These are phyloP conservation scores for Thaumetopoea pityocampa DNA, from an alignment of 1,140 invertebrate species.

Conservation along the genomic window DNA sequence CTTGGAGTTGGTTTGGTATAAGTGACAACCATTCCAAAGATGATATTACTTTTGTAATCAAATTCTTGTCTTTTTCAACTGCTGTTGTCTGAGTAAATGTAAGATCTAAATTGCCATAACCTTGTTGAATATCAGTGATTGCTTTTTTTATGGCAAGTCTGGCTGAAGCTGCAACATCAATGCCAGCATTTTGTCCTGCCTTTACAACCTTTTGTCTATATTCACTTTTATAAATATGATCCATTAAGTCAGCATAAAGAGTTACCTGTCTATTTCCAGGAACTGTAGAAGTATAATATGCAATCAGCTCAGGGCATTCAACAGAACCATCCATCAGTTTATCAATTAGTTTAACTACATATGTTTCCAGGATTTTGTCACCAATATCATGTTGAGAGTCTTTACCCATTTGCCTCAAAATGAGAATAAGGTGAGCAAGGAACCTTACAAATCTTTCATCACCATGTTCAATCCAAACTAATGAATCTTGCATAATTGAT, in stretches of 20 bases:
- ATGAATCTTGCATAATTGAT: slow-evolving; percentile 64
- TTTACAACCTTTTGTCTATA: slow-evolving; percentile 72
- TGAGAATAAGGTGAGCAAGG: slow-evolving; percentile 89
- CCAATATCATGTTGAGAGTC: slow-evolving; percentile 80
- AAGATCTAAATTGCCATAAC: slow-evolving; percentile 59
- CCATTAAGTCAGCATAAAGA: slow-evolving; percentile 88
- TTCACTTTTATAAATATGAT: slow-evolving; percentile 80
- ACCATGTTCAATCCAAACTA: slow-evolving; percentile 50
- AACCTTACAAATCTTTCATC: slow-evolving; percentile 84
- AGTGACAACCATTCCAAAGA: slow-evolving; percentile 93
- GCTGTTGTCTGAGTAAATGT: slow-evolving; percentile 53
- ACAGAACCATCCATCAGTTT: slow-evolving; percentile 77
- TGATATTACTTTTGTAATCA: slow-evolving; percentile 79
- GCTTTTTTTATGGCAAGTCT: slow-evolving; percentile 89
- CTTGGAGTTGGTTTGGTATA: slow-evolving; percentile 85
- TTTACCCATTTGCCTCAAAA: slow-evolving; percentile 87
- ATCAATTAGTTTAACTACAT: slow-evolving; percentile 82
- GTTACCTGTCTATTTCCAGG: slow-evolving; percentile 82
- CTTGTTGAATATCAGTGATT: slow-evolving; percentile 67
- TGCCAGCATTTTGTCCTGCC: slow-evolving; percentile 78
- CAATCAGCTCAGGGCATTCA: slow-evolving; percentile 82
- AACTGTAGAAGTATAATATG: slow-evolving; percentile 89
- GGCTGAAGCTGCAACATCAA: slow-evolving; percentile 90
- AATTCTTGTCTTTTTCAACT: slow-evolving; percentile 78
- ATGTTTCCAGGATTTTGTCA: slow-evolving; percentile 84